phyloP scores from a whole-genome alignment of 2,888 invertebrate species.

The Dicycla oo region DNA sequence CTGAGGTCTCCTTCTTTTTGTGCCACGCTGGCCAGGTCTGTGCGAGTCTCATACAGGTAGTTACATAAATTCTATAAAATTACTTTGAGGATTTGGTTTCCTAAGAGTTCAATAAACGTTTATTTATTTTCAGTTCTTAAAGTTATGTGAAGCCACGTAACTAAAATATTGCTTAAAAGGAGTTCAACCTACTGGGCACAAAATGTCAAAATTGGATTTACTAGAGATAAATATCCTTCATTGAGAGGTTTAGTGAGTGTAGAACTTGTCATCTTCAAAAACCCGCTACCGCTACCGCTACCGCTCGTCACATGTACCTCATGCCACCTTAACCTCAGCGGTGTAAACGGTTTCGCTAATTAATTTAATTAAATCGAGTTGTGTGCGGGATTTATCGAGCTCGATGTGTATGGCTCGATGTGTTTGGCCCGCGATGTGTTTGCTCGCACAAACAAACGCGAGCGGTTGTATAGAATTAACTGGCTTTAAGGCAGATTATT shows the following conservation, averaged over 20 bases:
- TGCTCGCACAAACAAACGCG: slow-evolving; percentile 34
- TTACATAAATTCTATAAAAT: too few relatives aligned
- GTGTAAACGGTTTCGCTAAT: slow-evolving; percentile 67
- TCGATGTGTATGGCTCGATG: slow-evolving; percentile 33
- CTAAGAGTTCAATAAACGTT: too few relatives aligned
- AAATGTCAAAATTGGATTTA: background rate
- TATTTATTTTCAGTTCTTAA: too few relatives aligned
- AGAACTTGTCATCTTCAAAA: background rate
- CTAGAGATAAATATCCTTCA: background rate
- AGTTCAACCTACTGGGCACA: background rate
- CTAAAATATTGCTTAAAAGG: too few relatives aligned
- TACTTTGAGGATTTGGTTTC: too few relatives aligned
- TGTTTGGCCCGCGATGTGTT: slow-evolving; percentile 56
- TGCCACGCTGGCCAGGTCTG: too few relatives aligned
- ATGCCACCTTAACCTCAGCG: slow-evolving; percentile 65
- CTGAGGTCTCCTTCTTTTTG: too few relatives aligned
- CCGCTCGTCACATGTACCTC: slow-evolving; percentile 12
- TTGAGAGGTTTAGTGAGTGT: background rate
- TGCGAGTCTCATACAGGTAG: too few relatives aligned
- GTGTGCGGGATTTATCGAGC: slow-evolving; percentile 63
- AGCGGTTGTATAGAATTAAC: slow-evolving; percentile 12
- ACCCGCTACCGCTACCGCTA: slow-evolving; percentile 7
- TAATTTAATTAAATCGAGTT: slow-evolving; percentile 83
- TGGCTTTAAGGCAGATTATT: slow-evolving; percentile 16
- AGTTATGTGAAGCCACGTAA: too few relatives aligned